These are phyloP conservation scores for Hydrotaea diabolus DNA, from an alignment of 2,888 invertebrate species.

Conservation along the genomic window DNA sequence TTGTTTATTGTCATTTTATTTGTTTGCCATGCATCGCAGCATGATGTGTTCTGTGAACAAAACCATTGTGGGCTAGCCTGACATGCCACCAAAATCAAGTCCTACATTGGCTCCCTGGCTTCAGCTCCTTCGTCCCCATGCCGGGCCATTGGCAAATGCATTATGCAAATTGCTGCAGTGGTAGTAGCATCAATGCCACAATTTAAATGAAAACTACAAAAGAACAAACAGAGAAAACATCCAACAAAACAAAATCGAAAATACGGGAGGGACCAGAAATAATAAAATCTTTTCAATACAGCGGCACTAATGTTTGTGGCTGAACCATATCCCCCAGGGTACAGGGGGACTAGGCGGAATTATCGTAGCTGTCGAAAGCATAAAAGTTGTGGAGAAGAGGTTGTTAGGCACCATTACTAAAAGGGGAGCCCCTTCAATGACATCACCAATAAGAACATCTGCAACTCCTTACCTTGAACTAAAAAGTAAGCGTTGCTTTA, in stretches of 20 bases:
- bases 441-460: no score
- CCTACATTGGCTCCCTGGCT: no score
- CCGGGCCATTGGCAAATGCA: conserved; percentile 48
- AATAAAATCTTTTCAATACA: conserved; percentile 2
- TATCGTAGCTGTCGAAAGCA: no score
- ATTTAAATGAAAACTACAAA: conserved; percentile 28
- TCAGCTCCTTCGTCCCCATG: background rate
- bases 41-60: background rate
- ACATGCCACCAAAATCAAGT: no score
- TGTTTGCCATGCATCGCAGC: background rate
- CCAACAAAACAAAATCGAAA: background rate
- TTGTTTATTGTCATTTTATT: conserved; percentile 48
- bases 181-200: conserved; percentile 35
- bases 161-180: conserved; percentile 67
- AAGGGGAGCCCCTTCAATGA: no score
- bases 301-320: background rate
- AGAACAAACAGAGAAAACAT: conserved; percentile 15
- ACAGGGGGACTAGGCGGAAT: no score
- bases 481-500: no score
- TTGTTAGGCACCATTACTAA: no score
- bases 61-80: background rate
- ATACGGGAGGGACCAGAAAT: background rate
- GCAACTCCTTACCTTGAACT: no score
- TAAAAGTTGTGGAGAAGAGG: no score
- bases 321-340: background rate